phyloP scores from a whole-genome alignment of 2,797 vertebrate species.

The Hoplostethus atlanticus region DNA sequence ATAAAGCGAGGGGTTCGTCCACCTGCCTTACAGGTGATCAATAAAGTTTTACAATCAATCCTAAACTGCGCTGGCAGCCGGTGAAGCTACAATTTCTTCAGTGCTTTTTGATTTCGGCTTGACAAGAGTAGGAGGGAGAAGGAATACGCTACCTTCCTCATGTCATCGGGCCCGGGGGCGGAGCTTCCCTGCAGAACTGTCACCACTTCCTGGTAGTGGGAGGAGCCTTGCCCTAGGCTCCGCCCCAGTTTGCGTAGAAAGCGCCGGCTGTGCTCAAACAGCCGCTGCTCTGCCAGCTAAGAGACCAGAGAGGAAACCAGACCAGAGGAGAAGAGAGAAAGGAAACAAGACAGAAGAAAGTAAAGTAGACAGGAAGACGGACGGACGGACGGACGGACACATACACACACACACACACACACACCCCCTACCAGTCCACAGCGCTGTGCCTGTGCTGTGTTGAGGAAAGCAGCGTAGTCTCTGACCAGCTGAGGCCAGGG shows the following conservation, averaged over 20 bases:
- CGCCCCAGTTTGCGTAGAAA: constrained; percentile 90
- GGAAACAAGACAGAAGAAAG: not conserved
- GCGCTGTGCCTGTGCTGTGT: constrained; percentile 86
- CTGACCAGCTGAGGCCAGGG: constrained; percentile 92
- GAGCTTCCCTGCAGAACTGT: constrained; percentile 89
- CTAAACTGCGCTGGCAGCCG: too few species aligned
- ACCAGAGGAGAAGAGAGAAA: not conserved
- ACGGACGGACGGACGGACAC: too few species aligned
- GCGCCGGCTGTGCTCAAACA: constrained; percentile 91
- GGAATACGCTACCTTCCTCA: constrained; percentile 81
- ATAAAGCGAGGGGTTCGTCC: too few species aligned
- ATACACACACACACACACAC: constrained; percentile 62
- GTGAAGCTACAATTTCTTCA: too few species aligned
- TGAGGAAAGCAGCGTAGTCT: constrained; percentile 93
- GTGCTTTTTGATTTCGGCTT: too few species aligned
- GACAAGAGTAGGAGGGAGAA: not conserved
- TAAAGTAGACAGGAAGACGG: not conserved
- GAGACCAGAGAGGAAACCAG: not conserved
- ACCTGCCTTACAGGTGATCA: too few species aligned
- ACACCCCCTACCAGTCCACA: constrained; percentile 83
- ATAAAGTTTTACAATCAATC: too few species aligned
- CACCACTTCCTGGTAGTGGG: constrained; percentile 91
- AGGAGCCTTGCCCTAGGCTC: constrained; percentile 89
- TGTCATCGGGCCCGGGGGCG: constrained; percentile 83
- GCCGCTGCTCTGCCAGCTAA: constrained; percentile 92